Evolutionary conservation across 1,140 invertebrate genomes (phyloP).

Genomic region (Calliphora vicina): DNA sequence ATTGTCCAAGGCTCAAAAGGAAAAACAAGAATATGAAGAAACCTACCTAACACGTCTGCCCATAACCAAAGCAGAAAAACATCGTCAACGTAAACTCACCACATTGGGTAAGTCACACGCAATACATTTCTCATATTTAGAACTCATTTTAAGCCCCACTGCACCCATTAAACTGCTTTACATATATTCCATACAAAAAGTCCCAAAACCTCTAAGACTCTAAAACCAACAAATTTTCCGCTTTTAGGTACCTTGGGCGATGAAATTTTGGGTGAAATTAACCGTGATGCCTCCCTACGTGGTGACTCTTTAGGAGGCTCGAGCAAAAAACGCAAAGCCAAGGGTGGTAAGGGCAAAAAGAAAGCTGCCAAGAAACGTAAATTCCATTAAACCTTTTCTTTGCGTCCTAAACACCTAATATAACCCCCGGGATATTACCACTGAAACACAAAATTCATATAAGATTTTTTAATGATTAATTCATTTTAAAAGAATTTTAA

Average conservation of each 20-base stretch:
- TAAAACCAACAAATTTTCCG: neutral
- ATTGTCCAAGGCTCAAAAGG: conserved; percentile 72
- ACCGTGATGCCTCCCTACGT: conserved; percentile 57
- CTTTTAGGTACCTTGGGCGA: conserved; percentile 71
- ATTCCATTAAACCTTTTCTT: conserved; percentile 62
- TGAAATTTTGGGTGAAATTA: conserved; percentile 76
- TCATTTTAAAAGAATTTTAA: conserved; percentile 8
- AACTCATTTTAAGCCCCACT: neutral
- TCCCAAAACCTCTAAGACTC: neutral
- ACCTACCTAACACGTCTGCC: conserved; percentile 88
- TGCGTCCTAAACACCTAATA: neutral
- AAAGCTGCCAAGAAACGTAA: conserved; percentile 66
- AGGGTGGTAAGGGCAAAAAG: conserved; percentile 62
- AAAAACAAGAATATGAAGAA: conserved; percentile 88
- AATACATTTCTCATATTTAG: neutral
- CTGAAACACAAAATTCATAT: neutral
- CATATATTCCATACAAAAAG: neutral
- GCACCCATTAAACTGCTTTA: no score
- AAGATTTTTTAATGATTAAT: conserved; percentile 3
- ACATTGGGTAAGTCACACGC: conserved; percentile 69
- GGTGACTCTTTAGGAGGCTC: conserved; percentile 53
- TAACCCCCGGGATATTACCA: no score
- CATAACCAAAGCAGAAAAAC: conserved; percentile 86
- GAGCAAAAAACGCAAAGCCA: conserved; percentile 65
- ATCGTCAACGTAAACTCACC: conserved; percentile 76